Evolutionary conservation across 2,113 vertebrate genomes (phyloP), one percentile per base, ranked within the genome.

Genomic region (Xyliphius kryptos): DNA sequence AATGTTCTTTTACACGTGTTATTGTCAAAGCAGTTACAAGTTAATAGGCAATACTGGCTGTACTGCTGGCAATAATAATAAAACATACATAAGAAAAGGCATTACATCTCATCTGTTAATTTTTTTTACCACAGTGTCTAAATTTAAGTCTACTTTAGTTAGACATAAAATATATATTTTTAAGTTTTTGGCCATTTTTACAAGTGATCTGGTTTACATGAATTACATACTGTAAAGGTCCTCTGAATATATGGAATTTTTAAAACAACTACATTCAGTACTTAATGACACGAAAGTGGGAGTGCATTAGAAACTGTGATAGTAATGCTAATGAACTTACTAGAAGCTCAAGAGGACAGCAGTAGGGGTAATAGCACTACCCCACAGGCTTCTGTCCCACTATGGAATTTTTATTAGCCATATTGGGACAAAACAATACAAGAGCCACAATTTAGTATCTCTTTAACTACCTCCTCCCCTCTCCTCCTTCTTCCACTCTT

Each of bases 391-490:
- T 69, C 57, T 74, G 75, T 67, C 41, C 37, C 43, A 46, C 53
- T 22, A 32, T 47, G 52, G 63, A 56, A 53, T 56, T 56, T 65
- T 65, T 65, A 65, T 65, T 53, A 56, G 43, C 53, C 32, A 2
- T 8, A 32, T 22, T 40, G 36, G 56, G 16, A 10, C 73, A 51
- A 38, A n/a, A 46, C 47, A 65, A 74, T 61, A 77, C 77, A 81
- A 58, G 51, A 3, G 61, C 74, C 62, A 72, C 77, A 77, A 76
- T 74, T 79, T 80, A 79, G 83, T 81, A 72, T 78, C 74, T 81
- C 68, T 85, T 82, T 79, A 81, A 83, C 74, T 79, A 72, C 74
- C 77, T 72, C 75, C 82, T 74, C 76, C 73, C 72, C 65, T 14
- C 64, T 66, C 50, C 51, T 71, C 69, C 75, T 74, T 79, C 77